Percentiles rank a stretch among this genome's conserved stretches.
Conservation (phyloP, 23 tunicate genomes). For the Halocynthia roretzi region DNA sequence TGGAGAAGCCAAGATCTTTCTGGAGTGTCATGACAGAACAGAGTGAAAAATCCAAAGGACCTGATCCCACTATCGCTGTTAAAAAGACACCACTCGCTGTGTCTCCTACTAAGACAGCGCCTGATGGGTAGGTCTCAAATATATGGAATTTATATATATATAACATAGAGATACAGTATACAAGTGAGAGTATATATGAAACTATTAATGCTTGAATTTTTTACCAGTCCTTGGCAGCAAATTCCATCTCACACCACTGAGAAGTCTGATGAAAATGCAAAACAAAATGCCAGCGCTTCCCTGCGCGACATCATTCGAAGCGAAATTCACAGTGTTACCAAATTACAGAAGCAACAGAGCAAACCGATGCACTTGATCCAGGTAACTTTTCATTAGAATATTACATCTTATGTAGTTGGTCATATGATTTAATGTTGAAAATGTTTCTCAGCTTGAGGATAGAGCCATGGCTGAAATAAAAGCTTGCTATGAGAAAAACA, state of each 20-base stretch:
- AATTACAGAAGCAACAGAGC: neutral
- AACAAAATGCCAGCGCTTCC: neutral
- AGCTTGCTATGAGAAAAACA: constrained; percentile 22
- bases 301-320: constrained; percentile 1
- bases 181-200: neutral
- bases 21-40: constrained; percentile 11
- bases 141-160: neutral
- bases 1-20: neutral
- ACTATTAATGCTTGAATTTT: neutral
- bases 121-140: neutral
- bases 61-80: neutral
- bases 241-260: constrained; percentile 1
- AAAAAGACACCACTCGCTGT: neutral
- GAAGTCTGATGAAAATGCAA: neutral
- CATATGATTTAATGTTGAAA: neutral
- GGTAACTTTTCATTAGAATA: neutral
- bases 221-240: constrained; percentile 34
- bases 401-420: too few species aligned
- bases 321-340: neutral
- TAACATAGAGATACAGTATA: neutral
- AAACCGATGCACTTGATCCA: constrained; percentile 3
- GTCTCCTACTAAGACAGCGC: neutral
- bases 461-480: constrained; percentile 59
- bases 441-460: constrained; percentile 49
- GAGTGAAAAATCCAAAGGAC: neutral